Base-by-base conservation (phyloP, 1,140 invertebrate genomes). In the Drosophila ananassae region DNA sequence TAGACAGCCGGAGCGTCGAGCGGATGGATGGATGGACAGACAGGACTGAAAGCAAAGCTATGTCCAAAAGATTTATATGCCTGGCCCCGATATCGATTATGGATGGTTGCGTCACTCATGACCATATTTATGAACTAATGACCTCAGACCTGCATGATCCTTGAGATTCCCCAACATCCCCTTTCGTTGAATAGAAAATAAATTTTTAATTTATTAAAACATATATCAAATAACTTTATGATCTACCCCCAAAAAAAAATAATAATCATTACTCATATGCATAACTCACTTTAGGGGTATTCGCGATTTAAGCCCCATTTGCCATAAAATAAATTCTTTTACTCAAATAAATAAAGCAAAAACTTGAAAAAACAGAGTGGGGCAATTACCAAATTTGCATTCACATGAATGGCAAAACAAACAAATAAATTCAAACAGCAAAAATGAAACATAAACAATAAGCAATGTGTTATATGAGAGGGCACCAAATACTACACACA, bases 311-410 rank as follows among this genome's bases (percentile, higher is more conserved):
- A 85, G 61, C 61, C 21, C 44, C 56, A 63, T 64, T 74, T 74
- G 68, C 77, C 66, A 80, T 79, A 79, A 84, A 79, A 79, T 73
- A 83, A 79, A 76, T 59, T 68, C 44, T 58, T 76, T 79, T 6
- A 58, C 59, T 71, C 60, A 85, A 58, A 85, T 80, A 77, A 68
- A 84, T 77, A 79, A 85, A 71, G 10, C 25, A 56, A 55, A 54
- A 67, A 30, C 17, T 13, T 12, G 8, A 48, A 58, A 78, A 63
- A 21, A 53, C 17, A 25, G 47, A 60, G 55, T 78, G 61, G 78
- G 61, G 64, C 81, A 85, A 85, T 81, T 81, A 84, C 80, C 69
- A 81, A 87, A 87, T 87, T 87, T 87, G 78, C 82, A 87, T 87
- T 87, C 69, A 62, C 78, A 79, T 77, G 60, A 82, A 82, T 79